Conservation (phyloP, 2,888 invertebrate genomes). For the Lymantria monacha region DNA sequence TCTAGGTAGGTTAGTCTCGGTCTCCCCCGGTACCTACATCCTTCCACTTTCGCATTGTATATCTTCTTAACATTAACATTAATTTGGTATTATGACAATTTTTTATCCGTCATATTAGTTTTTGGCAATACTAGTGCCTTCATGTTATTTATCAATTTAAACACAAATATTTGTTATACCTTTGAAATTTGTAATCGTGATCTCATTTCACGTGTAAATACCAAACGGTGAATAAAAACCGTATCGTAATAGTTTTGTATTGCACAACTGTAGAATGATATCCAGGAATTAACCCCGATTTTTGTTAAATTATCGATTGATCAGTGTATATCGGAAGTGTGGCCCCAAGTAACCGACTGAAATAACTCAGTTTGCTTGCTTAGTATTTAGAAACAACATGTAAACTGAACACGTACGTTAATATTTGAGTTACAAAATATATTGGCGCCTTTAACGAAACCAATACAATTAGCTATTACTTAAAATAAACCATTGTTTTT, state of each 20-base stretch:
- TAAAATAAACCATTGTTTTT: conserved; percentile 10
- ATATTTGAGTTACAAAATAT: conserved; percentile 39
- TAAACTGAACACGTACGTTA: conserved; percentile 38
- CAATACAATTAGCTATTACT: conserved; percentile 24
- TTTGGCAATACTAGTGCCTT: no score
- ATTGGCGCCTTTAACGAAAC: conserved; percentile 31
- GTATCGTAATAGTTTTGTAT: conserved; percentile 15
- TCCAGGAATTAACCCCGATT: conserved; percentile 73
- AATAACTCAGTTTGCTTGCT: conserved; percentile 48
- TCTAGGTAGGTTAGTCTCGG: no score
- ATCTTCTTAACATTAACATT: no score
- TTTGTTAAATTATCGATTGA: conserved; percentile 62
- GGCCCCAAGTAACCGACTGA: conserved; percentile 38
- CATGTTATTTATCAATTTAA: neutral
- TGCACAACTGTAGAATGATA: conserved; percentile 43
- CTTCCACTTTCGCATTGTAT: no score
- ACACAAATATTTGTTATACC: conserved; percentile 35
- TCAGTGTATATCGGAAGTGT: conserved; percentile 49
- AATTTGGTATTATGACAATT: no score
- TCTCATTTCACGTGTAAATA: conserved; percentile 43
- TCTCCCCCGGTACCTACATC: no score
- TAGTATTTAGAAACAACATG: conserved; percentile 44
- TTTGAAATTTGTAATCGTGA: conserved; percentile 37
- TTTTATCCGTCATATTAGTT: no score
- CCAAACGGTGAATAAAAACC: conserved; percentile 42